Evolutionary conservation across 2,113 vertebrate species (phyloP).

Genomic region (Acinonyx jubatus): DNA sequence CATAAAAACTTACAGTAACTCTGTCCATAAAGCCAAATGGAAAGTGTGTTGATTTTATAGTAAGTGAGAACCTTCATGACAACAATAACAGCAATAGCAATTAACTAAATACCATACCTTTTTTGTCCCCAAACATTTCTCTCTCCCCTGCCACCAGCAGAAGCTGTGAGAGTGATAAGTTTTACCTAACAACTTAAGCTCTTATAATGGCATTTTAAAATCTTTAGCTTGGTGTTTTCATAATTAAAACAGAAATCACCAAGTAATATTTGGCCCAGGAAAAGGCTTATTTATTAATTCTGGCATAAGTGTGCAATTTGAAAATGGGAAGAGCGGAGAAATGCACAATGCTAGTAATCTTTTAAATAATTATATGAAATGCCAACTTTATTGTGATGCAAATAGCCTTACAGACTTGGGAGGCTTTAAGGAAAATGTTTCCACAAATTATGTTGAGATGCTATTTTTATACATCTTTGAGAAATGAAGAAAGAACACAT

Average conservation of each 20-base stretch:
- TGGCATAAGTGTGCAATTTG: not conserved
- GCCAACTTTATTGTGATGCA: not conserved
- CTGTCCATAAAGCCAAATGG: not conserved
- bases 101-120: not conserved
- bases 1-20: not conserved
- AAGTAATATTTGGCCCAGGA: not conserved
- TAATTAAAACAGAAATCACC: not conserved
- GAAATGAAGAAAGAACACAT: not conserved
- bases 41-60: not conserved
- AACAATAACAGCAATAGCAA: not conserved
- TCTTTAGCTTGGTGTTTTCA: not conserved
- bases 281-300: slow-evolving; percentile 43
- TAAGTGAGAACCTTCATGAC: not conserved
- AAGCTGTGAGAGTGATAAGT: not conserved
- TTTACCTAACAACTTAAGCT: not conserved
- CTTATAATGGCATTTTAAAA: not conserved
- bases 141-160: not conserved
- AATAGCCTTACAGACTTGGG: not conserved
- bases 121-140: not conserved
- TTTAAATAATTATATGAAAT: not conserved
- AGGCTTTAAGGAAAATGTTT: not conserved
- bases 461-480: not conserved
- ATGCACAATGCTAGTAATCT: not conserved
- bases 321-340: not conserved
- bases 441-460: not conserved